These are phyloP conservation scores for Cranoglanis bouderius DNA, from an alignment of 2,113 vertebrate species.

Conservation along the genomic window DNA sequence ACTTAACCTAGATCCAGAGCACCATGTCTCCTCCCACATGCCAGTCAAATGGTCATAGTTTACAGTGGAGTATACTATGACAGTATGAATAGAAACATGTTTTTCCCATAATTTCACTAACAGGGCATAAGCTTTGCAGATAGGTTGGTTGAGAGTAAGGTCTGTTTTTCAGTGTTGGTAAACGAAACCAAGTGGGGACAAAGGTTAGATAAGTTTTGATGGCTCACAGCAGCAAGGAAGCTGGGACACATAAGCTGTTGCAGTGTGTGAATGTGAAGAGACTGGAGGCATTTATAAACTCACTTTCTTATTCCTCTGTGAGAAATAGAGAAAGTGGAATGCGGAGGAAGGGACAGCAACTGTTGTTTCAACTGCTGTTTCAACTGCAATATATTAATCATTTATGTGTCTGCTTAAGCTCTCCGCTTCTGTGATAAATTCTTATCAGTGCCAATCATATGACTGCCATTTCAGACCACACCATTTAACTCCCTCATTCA, in stretches of 20 bases:
- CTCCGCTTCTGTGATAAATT: conserved; percentile 17
- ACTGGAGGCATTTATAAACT: neutral
- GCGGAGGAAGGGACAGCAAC: neutral
- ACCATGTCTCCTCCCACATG: conserved; percentile 19
- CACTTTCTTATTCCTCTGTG: neutral
- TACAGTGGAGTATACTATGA: neutral
- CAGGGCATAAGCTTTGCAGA: neutral
- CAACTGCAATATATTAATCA: neutral
- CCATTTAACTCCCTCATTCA: conserved; percentile 11
- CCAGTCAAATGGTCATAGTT: conserved; percentile 38
- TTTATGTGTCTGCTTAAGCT: neutral
- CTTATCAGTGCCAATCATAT: conserved; percentile 42
- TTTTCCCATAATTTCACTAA: neutral
- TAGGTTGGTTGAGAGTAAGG: neutral
- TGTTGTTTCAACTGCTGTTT: neutral
- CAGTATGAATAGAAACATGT: neutral
- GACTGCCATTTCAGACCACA: neutral
- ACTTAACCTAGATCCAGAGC: conserved; percentile 51
- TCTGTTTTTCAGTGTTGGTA: neutral
- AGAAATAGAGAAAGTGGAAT: neutral
- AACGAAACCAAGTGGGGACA: neutral
- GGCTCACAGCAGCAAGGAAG: neutral
- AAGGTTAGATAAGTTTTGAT: conserved; percentile 20
- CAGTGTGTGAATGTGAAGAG: neutral
- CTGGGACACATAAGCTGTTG: neutral